These are phyloP conservation scores for Unio pictorum DNA, from an alignment of 2,888 invertebrate genomes.

Conservation along the genomic window DNA sequence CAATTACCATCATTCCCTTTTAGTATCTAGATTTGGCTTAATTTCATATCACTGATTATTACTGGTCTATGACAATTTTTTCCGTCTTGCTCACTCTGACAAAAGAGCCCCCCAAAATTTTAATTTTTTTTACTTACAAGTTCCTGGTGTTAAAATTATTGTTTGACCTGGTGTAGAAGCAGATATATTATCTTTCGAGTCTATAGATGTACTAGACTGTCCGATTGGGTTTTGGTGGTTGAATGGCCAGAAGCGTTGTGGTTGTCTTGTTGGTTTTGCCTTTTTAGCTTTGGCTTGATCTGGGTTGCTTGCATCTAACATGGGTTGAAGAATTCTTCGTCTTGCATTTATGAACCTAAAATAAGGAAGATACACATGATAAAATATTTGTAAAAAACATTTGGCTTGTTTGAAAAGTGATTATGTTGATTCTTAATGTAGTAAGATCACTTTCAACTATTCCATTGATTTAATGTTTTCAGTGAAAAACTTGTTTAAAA, in stretches of 20 bases:
- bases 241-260: slow-evolving; percentile 81
- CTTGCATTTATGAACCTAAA: slow-evolving; percentile 87
- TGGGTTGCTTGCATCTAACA: slow-evolving; percentile 80
- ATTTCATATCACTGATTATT: too few relatives aligned
- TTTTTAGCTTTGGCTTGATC: slow-evolving; percentile 70
- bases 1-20: too few relatives aligned
- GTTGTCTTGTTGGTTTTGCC: slow-evolving; percentile 74
- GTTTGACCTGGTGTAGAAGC: background rate
- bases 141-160: slow-evolving; percentile 1
- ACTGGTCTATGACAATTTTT: too few relatives aligned
- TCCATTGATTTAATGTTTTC: too few relatives aligned
- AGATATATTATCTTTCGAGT: background rate
- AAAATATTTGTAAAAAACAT: background rate
- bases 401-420: too few relatives aligned
- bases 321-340: slow-evolving; percentile 90
- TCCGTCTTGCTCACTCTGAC: too few relatives aligned
- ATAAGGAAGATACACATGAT: background rate
- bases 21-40: too few relatives aligned
- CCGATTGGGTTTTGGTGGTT: background rate
- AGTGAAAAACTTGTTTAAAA: too few relatives aligned
- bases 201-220: background rate
- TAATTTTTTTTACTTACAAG: slow-evolving; percentile 2
- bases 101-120: slow-evolving; percentile 1
- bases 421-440: too few relatives aligned
- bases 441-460: too few relatives aligned